Base-by-base conservation (phyloP, 2,113 vertebrate species). In the Myiozetetes cayanensis region DNA sequence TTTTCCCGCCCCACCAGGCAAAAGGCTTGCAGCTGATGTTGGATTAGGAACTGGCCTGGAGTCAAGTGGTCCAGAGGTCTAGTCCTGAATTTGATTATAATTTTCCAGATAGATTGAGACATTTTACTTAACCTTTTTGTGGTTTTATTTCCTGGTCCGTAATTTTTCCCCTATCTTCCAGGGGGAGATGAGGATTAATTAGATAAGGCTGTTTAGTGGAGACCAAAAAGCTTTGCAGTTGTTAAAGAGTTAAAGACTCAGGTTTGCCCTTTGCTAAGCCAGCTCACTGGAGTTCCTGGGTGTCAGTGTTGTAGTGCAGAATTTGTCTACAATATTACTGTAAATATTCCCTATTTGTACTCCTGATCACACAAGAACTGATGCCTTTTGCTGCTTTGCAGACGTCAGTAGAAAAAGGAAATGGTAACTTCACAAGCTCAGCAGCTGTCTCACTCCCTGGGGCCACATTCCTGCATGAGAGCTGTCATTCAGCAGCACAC, bases 361-460 rank as follows among this genome's bases (percentile, higher is more conserved):
- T 65, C 44, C 53, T 44, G 37, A 35, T 84, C 27, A 6, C 65
- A 28, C 0, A 6, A 61, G 30, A 47, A 41, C 11, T 81, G 77
- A 37, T 66, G 28, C 7, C 19, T 93, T 94, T 81, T 87, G 37
- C 46, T 87, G 37, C n/a, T 93, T 72, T 77, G 14, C 1, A 1
- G 46, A 16, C 5, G 0, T 39, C 0, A 1, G 55, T 61, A 65
- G n/a, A 9, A 68, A 59, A 75, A 62, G 41, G 23, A 75, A 56
- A 59, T 10, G 12, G 23, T 70, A 16, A 43, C 43, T 66, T 87
- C 70, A 78, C 65, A 85, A 89, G 56, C 30, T 55, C 49, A 65
- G 66, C 67, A 89, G 39, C 53, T 46, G 41, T n/a, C 55, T 91
- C 44, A 12, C 12, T 56, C n/a, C 44, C n/a, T 22, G 39, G 18